A percentile compares a stretch with the other conserved stretches of the same genome.
These are phyloP conservation scores for Acleris cristana DNA, from an alignment of 2,888 invertebrate species.

Conservation along the genomic window DNA sequence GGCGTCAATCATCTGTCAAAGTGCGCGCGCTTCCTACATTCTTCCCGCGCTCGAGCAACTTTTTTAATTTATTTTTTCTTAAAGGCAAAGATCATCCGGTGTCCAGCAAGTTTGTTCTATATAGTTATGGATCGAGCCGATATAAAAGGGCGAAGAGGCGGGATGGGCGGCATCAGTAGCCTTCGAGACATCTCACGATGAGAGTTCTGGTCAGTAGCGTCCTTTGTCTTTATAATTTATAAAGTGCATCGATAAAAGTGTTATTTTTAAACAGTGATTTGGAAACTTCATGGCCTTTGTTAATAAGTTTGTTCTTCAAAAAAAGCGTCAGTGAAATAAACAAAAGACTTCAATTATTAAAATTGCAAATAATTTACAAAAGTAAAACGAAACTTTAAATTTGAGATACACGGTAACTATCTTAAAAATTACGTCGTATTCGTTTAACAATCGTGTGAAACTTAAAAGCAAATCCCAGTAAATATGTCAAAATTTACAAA, in stretches of 20 bases:
- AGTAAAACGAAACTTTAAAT: too few species aligned
- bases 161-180: constrained; percentile 40
- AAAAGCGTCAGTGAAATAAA: not conserved
- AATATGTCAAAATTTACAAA: too few species aligned
- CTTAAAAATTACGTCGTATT: too few species aligned
- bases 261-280: not conserved
- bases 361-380: too few species aligned
- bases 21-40: constrained; percentile 42
- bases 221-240: constrained; percentile 15
- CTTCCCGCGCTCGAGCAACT: constrained; percentile 34
- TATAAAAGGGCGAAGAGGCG: constrained; percentile 38
- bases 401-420: too few species aligned
- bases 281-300: too few species aligned
- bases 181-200: constrained; percentile 40
- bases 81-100: constrained; percentile 49
- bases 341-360: too few species aligned
- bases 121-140: constrained; percentile 27
- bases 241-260: constrained; percentile 4
- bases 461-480: too few species aligned
- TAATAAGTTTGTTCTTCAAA: not conserved
- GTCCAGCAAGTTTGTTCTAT: constrained; percentile 50
- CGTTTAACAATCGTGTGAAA: too few species aligned
- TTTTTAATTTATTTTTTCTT: constrained; percentile 48
- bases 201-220: constrained; percentile 41
- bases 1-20: constrained; percentile 35